phyloP scores from a whole-genome alignment of 2,797 vertebrate genomes.

The Threskiornis aethiopicus region DNA sequence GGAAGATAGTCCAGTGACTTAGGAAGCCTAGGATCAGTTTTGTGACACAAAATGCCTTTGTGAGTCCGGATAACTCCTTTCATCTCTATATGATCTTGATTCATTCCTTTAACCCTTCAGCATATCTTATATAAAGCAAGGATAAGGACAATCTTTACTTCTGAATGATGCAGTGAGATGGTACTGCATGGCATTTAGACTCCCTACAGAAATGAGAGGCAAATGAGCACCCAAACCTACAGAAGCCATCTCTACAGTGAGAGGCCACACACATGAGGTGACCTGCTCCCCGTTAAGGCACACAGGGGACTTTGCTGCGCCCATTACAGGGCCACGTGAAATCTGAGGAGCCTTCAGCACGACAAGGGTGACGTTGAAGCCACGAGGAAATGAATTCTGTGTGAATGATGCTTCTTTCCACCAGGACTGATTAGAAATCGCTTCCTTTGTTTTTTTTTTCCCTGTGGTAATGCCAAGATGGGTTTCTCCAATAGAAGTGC shows the following conservation, averaged over 20 bases:
- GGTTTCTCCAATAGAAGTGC: neutral
- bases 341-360: neutral
- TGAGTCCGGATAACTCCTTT: accelerated
- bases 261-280: accelerated
- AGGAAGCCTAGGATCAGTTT: neutral
- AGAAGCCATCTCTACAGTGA: accelerated
- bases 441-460: too few species aligned
- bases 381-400: neutral
- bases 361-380: accelerated
- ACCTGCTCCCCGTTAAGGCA: too few species aligned
- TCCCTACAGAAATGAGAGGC: neutral
- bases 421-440: accelerated
- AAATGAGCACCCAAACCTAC: neutral
- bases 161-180: neutral
- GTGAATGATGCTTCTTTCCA: neutral
- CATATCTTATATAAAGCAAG: accelerated
- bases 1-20: accelerated
- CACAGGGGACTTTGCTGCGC: too few species aligned
- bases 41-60: neutral
- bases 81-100: neutral
- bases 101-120: neutral
- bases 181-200: neutral
- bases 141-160: neutral
- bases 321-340: accelerated
- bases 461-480: neutral